These are phyloP conservation scores for Panthera tigris DNA, from an alignment of 2,113 vertebrate genomes.

Conservation along the genomic window DNA sequence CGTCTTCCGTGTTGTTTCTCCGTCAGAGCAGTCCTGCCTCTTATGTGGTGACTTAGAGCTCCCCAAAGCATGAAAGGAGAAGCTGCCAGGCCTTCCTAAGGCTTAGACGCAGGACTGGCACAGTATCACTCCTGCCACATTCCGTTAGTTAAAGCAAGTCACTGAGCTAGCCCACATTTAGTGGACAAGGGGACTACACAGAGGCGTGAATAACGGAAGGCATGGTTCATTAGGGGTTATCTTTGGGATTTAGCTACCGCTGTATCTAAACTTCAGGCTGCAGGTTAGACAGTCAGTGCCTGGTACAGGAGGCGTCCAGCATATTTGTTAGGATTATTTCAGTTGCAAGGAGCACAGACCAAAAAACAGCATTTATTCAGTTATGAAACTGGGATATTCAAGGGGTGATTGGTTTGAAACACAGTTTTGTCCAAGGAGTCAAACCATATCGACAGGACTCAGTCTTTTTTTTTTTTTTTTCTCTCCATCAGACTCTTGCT, in stretches of 20 bases:
- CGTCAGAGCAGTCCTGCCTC: neutral
- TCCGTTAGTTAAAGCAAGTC: neutral
- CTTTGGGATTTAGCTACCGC: neutral
- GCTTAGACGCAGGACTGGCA: too few relatives aligned
- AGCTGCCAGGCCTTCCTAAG: neutral
- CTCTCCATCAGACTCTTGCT: neutral
- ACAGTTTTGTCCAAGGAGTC: slow-evolving; percentile 24
- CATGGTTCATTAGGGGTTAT: neutral
- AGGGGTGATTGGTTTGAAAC: neutral
- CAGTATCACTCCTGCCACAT: neutral
- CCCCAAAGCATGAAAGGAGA: neutral
- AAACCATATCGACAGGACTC: neutral
- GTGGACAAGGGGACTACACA: neutral
- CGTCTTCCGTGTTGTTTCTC: neutral
- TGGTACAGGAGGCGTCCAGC: neutral
- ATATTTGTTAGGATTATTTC: neutral
- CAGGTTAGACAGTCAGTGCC: neutral
- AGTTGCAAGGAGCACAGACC: neutral
- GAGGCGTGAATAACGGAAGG: neutral
- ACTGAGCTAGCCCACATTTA: neutral
- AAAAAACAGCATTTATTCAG: neutral
- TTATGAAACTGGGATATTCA: neutral
- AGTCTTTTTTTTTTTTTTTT: neutral
- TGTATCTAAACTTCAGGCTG: neutral
- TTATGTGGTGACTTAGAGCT: neutral